A percentile compares a stretch with the other conserved stretches of the same genome.
phyloP scores from a whole-genome alignment of 2,888 invertebrate genomes.

The Hemistola chrysoprasaria region DNA sequence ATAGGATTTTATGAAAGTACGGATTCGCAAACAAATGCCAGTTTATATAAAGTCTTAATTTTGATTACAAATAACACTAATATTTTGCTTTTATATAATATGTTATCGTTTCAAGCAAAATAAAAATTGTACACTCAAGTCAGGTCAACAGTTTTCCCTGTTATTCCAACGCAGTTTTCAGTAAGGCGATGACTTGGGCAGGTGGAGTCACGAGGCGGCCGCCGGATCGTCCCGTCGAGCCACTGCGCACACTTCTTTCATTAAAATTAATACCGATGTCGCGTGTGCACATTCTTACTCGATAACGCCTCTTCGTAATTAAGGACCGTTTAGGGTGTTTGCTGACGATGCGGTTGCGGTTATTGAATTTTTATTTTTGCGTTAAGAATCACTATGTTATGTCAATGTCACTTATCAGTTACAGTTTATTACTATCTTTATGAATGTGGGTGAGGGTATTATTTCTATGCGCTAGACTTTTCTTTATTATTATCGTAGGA shows the following conservation, averaged over 20 bases:
- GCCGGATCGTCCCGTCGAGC: constrained; percentile 19
- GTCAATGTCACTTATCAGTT: too few relatives aligned
- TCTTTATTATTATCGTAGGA: too few relatives aligned
- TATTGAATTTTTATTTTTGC: background rate
- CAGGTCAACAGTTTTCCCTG: constrained; percentile 10
- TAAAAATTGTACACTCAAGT: background rate
- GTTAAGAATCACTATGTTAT: too few relatives aligned
- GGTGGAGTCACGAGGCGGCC: constrained; percentile 61
- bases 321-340: constrained; percentile 67
- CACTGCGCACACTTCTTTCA: constrained; percentile 77
- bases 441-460: too few relatives aligned
- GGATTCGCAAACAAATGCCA: too few relatives aligned
- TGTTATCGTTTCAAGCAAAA: background rate
- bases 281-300: constrained; percentile 82
- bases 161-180: constrained; percentile 60
- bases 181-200: constrained; percentile 65
- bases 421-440: too few relatives aligned
- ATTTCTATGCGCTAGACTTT: too few relatives aligned
- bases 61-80: too few relatives aligned
- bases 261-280: constrained; percentile 82
- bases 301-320: constrained; percentile 80
- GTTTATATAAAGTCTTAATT: too few relatives aligned
- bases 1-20: too few relatives aligned
- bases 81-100: too few relatives aligned
- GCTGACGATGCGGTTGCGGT: constrained; percentile 46